Conservation (phyloP, 2,113 vertebrate species). For the Phaethornis superciliosus region DNA sequence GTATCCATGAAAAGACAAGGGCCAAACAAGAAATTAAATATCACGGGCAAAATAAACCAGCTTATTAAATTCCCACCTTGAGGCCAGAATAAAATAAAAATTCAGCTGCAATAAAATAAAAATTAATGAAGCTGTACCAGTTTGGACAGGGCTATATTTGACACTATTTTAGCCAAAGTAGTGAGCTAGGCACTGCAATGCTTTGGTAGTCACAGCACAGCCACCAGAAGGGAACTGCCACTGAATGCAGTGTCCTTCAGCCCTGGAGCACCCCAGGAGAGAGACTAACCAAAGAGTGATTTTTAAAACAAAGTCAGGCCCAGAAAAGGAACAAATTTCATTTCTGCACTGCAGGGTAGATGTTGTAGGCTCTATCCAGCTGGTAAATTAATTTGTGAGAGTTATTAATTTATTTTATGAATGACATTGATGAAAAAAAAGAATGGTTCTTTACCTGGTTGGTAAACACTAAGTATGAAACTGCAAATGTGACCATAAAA, state of each 20-base stretch:
- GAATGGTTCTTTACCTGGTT: background rate
- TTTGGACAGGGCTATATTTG: background rate
- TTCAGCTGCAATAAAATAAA: background rate
- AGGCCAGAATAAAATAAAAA: background rate
- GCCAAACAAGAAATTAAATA: background rate
- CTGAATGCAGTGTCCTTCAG: background rate
- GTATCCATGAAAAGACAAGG: background rate
- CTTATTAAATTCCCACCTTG: background rate
- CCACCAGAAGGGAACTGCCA: background rate
- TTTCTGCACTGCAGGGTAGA: background rate
- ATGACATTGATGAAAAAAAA: background rate
- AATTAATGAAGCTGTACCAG: background rate
- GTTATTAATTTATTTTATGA: background rate
- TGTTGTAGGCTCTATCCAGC: background rate
- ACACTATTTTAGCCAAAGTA: background rate
- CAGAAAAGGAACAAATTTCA: background rate
- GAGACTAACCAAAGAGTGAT: background rate
- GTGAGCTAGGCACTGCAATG: background rate
- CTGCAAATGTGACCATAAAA: background rate
- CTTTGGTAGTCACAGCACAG: background rate
- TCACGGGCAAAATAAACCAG: background rate
- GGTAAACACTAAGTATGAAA: background rate
- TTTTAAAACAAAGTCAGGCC: background rate
- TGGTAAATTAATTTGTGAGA: background rate
- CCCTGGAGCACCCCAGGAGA: background rate